Percentiles rank a stretch among this genome's conserved stretches.
phyloP scores from a whole-genome alignment of 2,888 invertebrate genomes.

The Dendrolimus pini region DNA sequence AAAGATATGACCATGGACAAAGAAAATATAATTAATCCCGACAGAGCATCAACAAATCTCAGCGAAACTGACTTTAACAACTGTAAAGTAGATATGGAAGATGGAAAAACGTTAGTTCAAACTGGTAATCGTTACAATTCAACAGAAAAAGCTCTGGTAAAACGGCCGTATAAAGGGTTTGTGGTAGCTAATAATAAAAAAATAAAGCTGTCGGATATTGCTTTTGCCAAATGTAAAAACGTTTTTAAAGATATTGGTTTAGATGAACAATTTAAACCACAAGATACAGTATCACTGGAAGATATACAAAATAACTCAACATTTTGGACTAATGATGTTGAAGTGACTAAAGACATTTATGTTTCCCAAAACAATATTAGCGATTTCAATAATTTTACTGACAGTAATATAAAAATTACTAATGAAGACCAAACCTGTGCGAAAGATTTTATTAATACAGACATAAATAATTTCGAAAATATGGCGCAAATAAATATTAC shows the following conservation, averaged over 20 bases:
- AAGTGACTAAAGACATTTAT: no score
- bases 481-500: conserved; percentile 19
- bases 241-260: conserved; percentile 28
- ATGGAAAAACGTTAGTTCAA: background rate
- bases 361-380: no score
- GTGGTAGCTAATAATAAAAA: conserved; percentile 41
- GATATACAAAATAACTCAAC: background rate
- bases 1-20: background rate
- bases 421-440: conserved; percentile 8
- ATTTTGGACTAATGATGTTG: no score
- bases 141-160: conserved; percentile 3
- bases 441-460: background rate
- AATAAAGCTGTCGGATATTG: conserved; percentile 33
- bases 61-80: conserved; percentile 1
- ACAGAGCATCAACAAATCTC: background rate
- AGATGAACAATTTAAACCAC: conserved; percentile 5
- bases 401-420: conserved; percentile 6
- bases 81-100: background rate
- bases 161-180: conserved; percentile 33
- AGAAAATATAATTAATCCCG: background rate
- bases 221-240: conserved; percentile 23
- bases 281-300: background rate
- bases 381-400: background rate
- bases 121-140: no score
- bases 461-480: background rate